Base-by-base conservation (phyloP, 2,888 invertebrate genomes). In the Melieria picta region DNA sequence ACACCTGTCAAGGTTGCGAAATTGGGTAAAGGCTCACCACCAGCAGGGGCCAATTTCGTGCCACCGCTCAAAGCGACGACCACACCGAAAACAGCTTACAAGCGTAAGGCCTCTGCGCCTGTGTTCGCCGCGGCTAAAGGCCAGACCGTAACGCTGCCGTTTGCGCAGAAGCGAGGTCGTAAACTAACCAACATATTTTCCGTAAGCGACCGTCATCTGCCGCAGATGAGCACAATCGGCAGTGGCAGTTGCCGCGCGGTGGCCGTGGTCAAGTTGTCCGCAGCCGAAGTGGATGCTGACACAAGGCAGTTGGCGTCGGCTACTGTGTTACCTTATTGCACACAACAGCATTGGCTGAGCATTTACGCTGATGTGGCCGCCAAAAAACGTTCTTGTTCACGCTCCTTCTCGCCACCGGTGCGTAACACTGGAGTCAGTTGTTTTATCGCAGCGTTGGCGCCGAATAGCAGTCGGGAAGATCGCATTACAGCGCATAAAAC, bases 401-500 rank as follows among this genome's bases (percentile, higher is more conserved):
- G 45, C 52, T 60, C 16, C 16, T 56, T 30, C 13, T 30, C n/a
- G 56, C 69, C 10, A 11, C 11, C 9, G 50, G 50, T 50, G 50
- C 3, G 16, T 43, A 47, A 13, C 4, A 69, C 62, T 43, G 42
- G 43, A 48, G 56, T 55, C 52, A 52, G 47, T 10, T 55, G 7
- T n/a, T n/a, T 73, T 55, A 67, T 70, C 57, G 74, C 76, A 47
- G 74, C 74, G 47, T 75, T 73, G 0, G 63, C 78, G 57, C 71
- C 75, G 2, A 77, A 78, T 67, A 77, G 80, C 48, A 79, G 79
- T 1, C 82, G 87, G 4, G 87, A 87, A 74, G 83, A 87, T 74
- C 83, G 86, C 55, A 86, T 87, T 75, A 83, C 83, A 7, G 75
- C 82, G 47, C 82, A 84, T 47, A 85, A 85, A 64, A 81, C 80